Percentiles rank a stretch among this genome's conserved stretches.
Evolutionary conservation across 2,888 invertebrate species (phyloP).

Genomic region (Melanostoma scalare): DNA sequence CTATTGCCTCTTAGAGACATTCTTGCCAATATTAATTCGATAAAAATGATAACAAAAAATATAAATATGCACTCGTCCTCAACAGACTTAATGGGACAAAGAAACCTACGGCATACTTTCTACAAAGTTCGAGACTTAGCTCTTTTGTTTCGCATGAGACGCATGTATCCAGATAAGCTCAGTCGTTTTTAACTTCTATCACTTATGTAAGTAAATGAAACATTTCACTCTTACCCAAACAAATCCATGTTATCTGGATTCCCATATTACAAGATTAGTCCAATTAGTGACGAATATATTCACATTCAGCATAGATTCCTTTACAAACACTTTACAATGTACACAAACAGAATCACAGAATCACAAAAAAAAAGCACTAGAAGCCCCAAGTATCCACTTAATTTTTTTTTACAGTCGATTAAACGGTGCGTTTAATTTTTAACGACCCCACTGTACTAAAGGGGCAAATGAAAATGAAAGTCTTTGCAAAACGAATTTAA

Average conservation of each 20-base stretch:
- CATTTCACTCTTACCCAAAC: constrained; percentile 48
- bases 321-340: neutral
- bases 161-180: too few species aligned
- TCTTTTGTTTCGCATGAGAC: constrained; percentile 34
- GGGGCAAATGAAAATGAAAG: constrained; percentile 62
- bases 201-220: too few species aligned
- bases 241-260: constrained; percentile 48
- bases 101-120: too few species aligned
- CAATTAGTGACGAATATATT: constrained; percentile 55
- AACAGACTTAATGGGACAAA: too few species aligned
- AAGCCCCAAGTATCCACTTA: too few species aligned
- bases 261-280: constrained; percentile 63
- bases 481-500: constrained; percentile 51
- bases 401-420: too few species aligned
- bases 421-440: constrained; percentile 17
- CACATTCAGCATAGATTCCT: constrained; percentile 49
- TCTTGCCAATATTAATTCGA: too few species aligned
- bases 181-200: too few species aligned
- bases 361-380: neutral
- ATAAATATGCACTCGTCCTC: too few species aligned
- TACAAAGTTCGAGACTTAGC: constrained; percentile 35
- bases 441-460: constrained; percentile 21
- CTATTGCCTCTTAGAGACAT: too few species aligned
- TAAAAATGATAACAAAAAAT: too few species aligned
- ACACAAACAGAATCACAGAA: too few species aligned